These are phyloP conservation scores for Oryzias celebensis DNA, from an alignment of 2,113 vertebrate genomes.

Conservation along the genomic window DNA sequence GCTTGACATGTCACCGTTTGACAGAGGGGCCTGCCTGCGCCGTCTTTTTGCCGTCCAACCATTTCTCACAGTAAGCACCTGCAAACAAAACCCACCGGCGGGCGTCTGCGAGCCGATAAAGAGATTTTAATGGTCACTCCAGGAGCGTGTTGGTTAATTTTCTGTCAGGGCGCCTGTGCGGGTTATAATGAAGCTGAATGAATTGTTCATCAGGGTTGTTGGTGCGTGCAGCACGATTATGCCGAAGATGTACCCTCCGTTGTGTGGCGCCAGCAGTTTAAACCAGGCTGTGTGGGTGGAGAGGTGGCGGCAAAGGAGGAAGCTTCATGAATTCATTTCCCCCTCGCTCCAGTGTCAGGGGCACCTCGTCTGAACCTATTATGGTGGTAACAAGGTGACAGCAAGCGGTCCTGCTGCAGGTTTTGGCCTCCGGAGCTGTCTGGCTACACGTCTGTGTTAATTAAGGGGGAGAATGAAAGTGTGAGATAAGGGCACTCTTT, in stretches of 20 bases:
- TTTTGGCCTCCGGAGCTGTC: constrained; percentile 60
- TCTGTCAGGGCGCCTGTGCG: constrained; percentile 1
- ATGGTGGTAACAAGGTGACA: constrained; percentile 68
- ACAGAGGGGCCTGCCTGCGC: constrained; percentile 29
- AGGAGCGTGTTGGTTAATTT: constrained; percentile 53
- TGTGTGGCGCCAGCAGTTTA: constrained; percentile 28
- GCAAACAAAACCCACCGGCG: constrained; percentile 44
- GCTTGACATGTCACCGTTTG: constrained; percentile 45
- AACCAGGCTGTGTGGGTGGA: constrained; percentile 19
- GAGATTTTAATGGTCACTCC: constrained; percentile 54
- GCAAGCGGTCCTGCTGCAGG: constrained; percentile 41
- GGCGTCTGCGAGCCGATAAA: constrained; percentile 48
- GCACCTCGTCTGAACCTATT: constrained; percentile 65
- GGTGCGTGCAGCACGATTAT: constrained; percentile 36
- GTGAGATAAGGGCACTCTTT: constrained; percentile 37
- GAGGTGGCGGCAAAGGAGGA: constrained; percentile 9
- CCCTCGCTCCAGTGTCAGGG: constrained; percentile 38
- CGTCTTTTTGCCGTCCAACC: constrained; percentile 20
- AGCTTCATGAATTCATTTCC: constrained; percentile 55
- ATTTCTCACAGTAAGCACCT: constrained; percentile 23
- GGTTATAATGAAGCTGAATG: constrained; percentile 53
- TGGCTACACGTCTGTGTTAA: constrained; percentile 64
- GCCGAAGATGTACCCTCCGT: constrained; percentile 33
- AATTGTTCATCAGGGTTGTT: constrained; percentile 34
- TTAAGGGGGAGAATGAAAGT: constrained; percentile 50